These are phyloP conservation scores for Atractosteus spatula DNA, from an alignment of 2,113 vertebrate species.

Conservation along the genomic window DNA sequence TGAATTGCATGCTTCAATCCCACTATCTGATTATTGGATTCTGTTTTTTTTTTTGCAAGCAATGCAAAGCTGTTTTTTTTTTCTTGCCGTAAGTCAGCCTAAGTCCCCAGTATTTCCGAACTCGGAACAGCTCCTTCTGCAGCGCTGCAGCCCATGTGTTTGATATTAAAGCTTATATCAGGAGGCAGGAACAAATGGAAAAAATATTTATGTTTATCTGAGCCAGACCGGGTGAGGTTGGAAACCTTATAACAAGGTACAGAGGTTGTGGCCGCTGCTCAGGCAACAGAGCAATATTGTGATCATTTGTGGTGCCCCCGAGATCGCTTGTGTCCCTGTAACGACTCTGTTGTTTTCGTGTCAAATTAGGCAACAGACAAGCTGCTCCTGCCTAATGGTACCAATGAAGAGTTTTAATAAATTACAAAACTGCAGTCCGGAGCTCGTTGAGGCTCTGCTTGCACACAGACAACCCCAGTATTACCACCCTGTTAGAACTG, in stretches of 20 bases:
- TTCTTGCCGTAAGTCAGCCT: constrained; percentile 15
- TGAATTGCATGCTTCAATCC: constrained; percentile 4
- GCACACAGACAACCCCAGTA: too few relatives aligned
- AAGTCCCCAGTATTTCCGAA: not conserved
- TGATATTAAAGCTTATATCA: constrained; percentile 9
- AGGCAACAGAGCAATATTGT: not conserved
- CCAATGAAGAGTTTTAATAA: constrained; percentile 1
- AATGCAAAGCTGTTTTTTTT: not conserved
- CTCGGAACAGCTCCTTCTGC: not conserved
- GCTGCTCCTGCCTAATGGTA: not conserved
- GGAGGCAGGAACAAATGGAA: not conserved
- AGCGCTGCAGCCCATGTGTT: constrained; percentile 18
- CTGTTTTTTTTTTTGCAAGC: constrained; percentile 14
- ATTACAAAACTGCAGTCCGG: not conserved
- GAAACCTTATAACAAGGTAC: not conserved
- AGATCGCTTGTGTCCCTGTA: not conserved
- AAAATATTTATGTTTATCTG: not conserved
- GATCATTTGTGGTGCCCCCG: constrained; percentile 7
- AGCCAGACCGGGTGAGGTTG: not conserved
- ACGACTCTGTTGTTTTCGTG: constrained; percentile 3
- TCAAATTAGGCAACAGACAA: constrained; percentile 7
- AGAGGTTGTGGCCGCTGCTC: not conserved
- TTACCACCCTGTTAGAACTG: too few relatives aligned
- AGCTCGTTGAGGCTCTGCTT: not conserved
- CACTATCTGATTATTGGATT: constrained; percentile 20